These are phyloP conservation scores for Lonchura striata DNA, from an alignment of 2,113 vertebrate genomes.

Conservation along the genomic window DNA sequence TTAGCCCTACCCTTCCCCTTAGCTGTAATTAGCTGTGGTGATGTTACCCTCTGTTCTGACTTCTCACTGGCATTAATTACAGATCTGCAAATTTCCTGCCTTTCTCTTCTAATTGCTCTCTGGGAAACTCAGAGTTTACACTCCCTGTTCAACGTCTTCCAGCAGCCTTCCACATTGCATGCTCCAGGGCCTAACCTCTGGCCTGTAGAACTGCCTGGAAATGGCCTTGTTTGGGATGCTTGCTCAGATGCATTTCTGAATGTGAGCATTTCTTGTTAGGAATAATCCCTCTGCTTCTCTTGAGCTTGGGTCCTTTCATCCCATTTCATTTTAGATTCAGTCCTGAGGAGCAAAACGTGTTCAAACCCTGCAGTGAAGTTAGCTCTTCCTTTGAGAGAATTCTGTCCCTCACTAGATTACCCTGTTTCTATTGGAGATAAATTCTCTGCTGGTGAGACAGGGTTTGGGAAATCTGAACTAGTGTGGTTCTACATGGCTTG, in stretches of 20 bases:
- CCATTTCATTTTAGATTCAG: not conserved
- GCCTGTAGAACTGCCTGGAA: not conserved
- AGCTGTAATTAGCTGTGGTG: conserved; percentile 36
- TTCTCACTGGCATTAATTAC: conserved; percentile 40
- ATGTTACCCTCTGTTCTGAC: conserved; percentile 43
- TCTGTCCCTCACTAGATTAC: not conserved
- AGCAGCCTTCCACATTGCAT: not conserved
- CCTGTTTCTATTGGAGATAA: not conserved
- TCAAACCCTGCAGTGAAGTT: not conserved
- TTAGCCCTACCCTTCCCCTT: conserved; percentile 34
- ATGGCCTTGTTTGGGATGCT: not conserved
- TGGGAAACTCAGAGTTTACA: conserved; percentile 2
- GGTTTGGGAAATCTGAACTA: not conserved
- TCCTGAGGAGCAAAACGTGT: not conserved
- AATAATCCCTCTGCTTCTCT: not conserved
- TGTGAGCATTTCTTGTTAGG: not conserved
- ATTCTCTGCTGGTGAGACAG: not conserved
- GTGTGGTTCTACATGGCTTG: not conserved
- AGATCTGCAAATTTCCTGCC: conserved; percentile 41
- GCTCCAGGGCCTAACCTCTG: not conserved
- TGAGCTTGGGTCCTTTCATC: not conserved
- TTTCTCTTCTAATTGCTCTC: conserved; percentile 12
- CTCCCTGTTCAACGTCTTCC: not conserved
- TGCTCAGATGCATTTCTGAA: not conserved
- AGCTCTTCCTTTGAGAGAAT: not conserved